These are phyloP conservation scores for Lasioglossum baleicum DNA, from an alignment of 1,140 invertebrate genomes.

Conservation along the genomic window DNA sequence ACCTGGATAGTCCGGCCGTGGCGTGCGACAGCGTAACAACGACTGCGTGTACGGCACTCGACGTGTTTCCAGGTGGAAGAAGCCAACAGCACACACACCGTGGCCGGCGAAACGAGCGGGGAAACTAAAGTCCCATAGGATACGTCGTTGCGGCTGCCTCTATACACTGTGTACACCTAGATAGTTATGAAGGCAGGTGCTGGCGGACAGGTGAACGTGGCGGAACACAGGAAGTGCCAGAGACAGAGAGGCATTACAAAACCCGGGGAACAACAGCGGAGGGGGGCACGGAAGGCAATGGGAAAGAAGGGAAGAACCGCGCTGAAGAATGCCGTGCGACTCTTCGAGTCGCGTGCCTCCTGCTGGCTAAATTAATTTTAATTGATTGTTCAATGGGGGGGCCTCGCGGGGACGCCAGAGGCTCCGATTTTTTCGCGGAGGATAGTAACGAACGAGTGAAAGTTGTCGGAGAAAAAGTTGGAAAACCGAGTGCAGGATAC, in stretches of 20 bases:
- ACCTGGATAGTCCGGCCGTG: slow-evolving; percentile 32
- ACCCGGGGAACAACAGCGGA: slow-evolving; percentile 9
- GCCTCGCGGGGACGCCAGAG: too few species aligned
- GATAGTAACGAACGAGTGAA: too few species aligned
- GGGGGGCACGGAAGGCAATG: slow-evolving; percentile 14
- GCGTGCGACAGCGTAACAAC: slow-evolving; percentile 59
- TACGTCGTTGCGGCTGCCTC: slow-evolving; percentile 10
- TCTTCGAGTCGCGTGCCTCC: slow-evolving; percentile 27
- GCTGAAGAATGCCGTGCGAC: slow-evolving; percentile 6
- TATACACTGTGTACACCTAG: slow-evolving; percentile 59
- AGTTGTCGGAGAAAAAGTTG: too few species aligned
- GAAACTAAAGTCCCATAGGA: slow-evolving; percentile 49
- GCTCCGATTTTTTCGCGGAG: too few species aligned
- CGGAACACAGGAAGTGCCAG: slow-evolving; percentile 75
- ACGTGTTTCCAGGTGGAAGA: slow-evolving; percentile 51
- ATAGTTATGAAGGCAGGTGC: slow-evolving; percentile 70
- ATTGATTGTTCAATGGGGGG: not conserved
- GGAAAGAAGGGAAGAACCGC: slow-evolving; percentile 13
- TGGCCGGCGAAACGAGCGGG: slow-evolving; percentile 43
- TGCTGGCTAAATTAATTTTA: slow-evolving; percentile 1
- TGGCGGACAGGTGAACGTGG: slow-evolving; percentile 73
- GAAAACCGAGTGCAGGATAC: too few species aligned
- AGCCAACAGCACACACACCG: slow-evolving; percentile 14
- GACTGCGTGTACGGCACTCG: slow-evolving; percentile 46
- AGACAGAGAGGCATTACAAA: slow-evolving; percentile 66